Base-by-base conservation (phyloP, 2,888 invertebrate species). In the Cataglyphis altisquamis region DNA sequence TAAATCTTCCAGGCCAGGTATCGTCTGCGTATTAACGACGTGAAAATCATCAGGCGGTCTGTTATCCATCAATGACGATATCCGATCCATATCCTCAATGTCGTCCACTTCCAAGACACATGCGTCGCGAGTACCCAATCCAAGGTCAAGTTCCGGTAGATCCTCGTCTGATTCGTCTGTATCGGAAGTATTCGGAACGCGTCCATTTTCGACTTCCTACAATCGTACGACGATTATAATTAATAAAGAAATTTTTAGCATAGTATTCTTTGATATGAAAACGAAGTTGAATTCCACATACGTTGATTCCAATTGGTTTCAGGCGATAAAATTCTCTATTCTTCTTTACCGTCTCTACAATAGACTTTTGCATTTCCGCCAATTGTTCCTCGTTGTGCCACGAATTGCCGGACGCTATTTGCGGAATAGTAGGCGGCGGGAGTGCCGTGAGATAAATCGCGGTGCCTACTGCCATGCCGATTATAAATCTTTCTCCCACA, bases 381-480 rank as follows among this genome's bases (percentile, higher is more conserved):
- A 97, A 94, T 92, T 96, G 96, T 82, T 96, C 96, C 72, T 96
- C 96, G 88, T 97, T 96, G 68, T 96, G 96, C 95, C 96, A 96
- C 1, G 96, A 95, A 91, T 96, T 96, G 21, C 96, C 96, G 0
- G 97, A 96, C 2, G 96, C 96, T 75, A 98, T 96, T 94, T 97
- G 96, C 0, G 98, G 98, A 29, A 97, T 95, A 18, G 96, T 95
- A 0, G 98, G 97, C 10, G 97, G 95, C 1, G 98, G 98, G 60
- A 99, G 94, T 0, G 98, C 97, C 0, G 96, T 95, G 0, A 99
- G 95, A 90, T 97, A 97, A 10, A 98, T 96, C 0, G 98, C 99
- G 0, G 98, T 98, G 0, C 98, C 98, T 4, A 98, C 97, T 0
- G 98, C 99, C 86, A 98, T 96, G 8, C 98, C 98, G 89, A 98